Conservation (phyloP, 2,888 invertebrate species). For the Uropetala carovei region DNA sequence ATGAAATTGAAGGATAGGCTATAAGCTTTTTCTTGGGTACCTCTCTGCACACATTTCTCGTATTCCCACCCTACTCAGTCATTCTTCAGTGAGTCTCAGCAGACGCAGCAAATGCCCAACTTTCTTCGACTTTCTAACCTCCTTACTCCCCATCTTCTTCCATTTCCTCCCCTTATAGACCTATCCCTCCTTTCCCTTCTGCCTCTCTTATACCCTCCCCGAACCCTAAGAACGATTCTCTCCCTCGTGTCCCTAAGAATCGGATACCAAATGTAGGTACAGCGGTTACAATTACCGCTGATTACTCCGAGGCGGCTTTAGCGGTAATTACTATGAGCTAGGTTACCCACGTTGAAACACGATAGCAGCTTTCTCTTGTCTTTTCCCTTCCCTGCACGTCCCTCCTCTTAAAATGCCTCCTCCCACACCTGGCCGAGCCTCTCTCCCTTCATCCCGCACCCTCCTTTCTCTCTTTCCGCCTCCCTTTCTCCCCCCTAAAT, state of each 20-base stretch:
- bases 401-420: neutral
- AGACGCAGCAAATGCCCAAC: neutral
- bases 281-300: conserved; percentile 59
- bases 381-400: neutral
- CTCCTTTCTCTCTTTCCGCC: neutral
- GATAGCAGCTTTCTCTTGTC: conserved; percentile 35
- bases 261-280: conserved; percentile 58
- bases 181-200: too few relatives aligned
- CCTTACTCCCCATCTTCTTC: neutral
- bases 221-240: neutral
- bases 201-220: neutral
- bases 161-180: too few relatives aligned
- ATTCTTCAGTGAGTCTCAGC: neutral
- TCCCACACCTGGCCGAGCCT: conserved; percentile 45
- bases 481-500: neutral
- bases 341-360: conserved; percentile 47
- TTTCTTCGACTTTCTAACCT: neutral
- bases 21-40: too few relatives aligned
- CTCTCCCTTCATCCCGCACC: neutral
- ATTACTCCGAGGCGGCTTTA: conserved; percentile 37
- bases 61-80: neutral
- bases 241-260: neutral
- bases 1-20: too few relatives aligned
- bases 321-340: conserved; percentile 49
- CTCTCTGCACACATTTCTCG: too few relatives aligned